Evolutionary conservation across 1,140 invertebrate species (phyloP).

Genomic region (Scaptomyza graminum): DNA sequence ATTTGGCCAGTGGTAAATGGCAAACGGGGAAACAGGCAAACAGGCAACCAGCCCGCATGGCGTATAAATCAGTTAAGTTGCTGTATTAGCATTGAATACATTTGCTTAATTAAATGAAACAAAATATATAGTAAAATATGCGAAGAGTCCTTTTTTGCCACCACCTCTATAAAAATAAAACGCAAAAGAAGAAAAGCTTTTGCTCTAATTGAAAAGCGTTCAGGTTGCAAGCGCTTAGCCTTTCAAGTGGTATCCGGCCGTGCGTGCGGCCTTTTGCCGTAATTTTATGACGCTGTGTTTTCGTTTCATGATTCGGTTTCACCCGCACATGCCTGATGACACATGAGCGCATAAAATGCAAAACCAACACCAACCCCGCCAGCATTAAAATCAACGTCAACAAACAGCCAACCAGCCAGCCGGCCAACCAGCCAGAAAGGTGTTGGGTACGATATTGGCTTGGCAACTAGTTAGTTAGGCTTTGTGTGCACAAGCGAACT

Average conservation of each 20-base stretch:
- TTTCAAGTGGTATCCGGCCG: slow-evolving; percentile 23
- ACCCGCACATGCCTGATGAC: slow-evolving; percentile 44
- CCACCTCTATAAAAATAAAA: slow-evolving; percentile 8
- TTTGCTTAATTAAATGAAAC: slow-evolving; percentile 77
- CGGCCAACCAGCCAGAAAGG: background rate
- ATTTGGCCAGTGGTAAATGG: slow-evolving; percentile 58
- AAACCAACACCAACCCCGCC: slow-evolving; percentile 58
- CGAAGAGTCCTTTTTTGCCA: background rate
- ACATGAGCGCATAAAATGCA: slow-evolving; percentile 65
- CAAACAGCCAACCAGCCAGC: slow-evolving; percentile 14
- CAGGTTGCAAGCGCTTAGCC: slow-evolving; percentile 22
- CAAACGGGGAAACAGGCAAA: slow-evolving; percentile 33
- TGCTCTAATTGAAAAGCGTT: slow-evolving; percentile 72
- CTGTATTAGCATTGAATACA: slow-evolving; percentile 82
- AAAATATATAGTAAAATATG: slow-evolving; percentile 49
- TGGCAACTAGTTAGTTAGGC: slow-evolving; percentile 21
- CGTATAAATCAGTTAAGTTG: slow-evolving; percentile 78
- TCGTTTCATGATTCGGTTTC: slow-evolving; percentile 63
- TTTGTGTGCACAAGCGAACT: slow-evolving; percentile 5
- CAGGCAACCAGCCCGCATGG: slow-evolving; percentile 17
- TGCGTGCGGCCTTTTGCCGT: slow-evolving; percentile 17
- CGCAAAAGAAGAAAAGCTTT: slow-evolving; percentile 66
- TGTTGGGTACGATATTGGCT: slow-evolving; percentile 8
- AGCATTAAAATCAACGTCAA: slow-evolving; percentile 70
- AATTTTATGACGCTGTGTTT: slow-evolving; percentile 44